phyloP scores from a whole-genome alignment of 2,888 invertebrate genomes.

The Microplitis deprimator region DNA sequence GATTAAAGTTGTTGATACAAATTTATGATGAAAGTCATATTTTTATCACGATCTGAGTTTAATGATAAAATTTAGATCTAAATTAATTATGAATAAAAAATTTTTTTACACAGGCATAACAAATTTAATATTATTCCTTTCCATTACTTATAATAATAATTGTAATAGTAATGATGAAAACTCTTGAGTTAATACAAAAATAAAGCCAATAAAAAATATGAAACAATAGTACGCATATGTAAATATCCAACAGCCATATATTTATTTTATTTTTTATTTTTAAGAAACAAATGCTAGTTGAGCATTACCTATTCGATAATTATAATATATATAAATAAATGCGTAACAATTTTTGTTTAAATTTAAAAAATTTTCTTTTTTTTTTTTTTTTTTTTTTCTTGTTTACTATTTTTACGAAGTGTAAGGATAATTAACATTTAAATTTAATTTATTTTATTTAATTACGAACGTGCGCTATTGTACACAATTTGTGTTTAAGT shows the following conservation, averaged over 20 bases:
- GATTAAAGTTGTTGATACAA: no score
- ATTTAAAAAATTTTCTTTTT: constrained; percentile 50
- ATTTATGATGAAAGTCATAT: no score
- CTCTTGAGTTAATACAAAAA: not conserved
- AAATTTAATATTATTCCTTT: constrained; percentile 9
- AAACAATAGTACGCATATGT: constrained; percentile 57
- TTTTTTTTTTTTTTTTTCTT: constrained; percentile 50
- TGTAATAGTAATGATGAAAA: not conserved
- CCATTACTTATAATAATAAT: constrained; percentile 1
- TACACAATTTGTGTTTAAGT: constrained; percentile 54
- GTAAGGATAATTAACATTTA: constrained; percentile 70
- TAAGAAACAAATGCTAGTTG: constrained; percentile 72
- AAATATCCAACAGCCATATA: constrained; percentile 72
- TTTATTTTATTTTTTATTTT: constrained; percentile 71
- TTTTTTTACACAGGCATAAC: not conserved
- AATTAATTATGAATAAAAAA: no score
- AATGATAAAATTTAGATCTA: no score
- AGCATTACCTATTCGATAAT: constrained; percentile 72
- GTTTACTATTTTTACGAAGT: constrained; percentile 55
- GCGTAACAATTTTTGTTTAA: constrained; percentile 66
- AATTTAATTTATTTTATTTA: constrained; percentile 68
- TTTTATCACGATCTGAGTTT: no score
- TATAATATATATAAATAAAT: constrained; percentile 71
- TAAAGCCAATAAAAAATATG: constrained; percentile 44
- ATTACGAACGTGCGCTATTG: constrained; percentile 64